These are phyloP conservation scores for Meiosimyza decipiens DNA, from an alignment of 2,888 invertebrate species.

Conservation along the genomic window DNA sequence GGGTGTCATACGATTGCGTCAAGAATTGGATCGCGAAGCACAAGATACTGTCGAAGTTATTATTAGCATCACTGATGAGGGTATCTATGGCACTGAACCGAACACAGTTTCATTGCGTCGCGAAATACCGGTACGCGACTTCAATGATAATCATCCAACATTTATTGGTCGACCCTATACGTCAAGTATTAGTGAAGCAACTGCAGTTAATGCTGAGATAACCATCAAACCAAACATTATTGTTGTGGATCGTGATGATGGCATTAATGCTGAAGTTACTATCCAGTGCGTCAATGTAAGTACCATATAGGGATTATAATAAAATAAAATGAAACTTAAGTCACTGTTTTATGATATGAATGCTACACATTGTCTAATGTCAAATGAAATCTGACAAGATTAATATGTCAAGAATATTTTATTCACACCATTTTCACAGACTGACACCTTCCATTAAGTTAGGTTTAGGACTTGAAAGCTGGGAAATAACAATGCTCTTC, in stretches of 20 bases:
- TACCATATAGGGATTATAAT: not conserved
- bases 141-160: conserved; percentile 83
- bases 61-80: conserved; percentile 84
- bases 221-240: conserved; percentile 72
- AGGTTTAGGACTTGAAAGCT: too few relatives aligned
- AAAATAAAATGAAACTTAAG: too few relatives aligned
- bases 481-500: too few relatives aligned
- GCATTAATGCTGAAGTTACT: conserved; percentile 76
- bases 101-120: conserved; percentile 82
- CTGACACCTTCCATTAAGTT: too few relatives aligned
- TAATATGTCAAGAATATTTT: too few relatives aligned
- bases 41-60: conserved; percentile 80
- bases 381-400: too few relatives aligned
- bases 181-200: conserved; percentile 77
- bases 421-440: too few relatives aligned
- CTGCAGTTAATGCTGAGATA: conserved; percentile 73
- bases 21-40: conserved; percentile 77
- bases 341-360: too few relatives aligned
- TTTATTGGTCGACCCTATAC: conserved; percentile 81
- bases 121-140: conserved; percentile 81
- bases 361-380: not conserved
- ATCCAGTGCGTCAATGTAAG: conserved; percentile 74
- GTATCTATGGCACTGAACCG: conserved; percentile 76
- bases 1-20: conserved; percentile 79
- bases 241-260: conserved; percentile 79